Conservation (phyloP, 2,113 vertebrate species). For the Ailurus styani region DNA sequence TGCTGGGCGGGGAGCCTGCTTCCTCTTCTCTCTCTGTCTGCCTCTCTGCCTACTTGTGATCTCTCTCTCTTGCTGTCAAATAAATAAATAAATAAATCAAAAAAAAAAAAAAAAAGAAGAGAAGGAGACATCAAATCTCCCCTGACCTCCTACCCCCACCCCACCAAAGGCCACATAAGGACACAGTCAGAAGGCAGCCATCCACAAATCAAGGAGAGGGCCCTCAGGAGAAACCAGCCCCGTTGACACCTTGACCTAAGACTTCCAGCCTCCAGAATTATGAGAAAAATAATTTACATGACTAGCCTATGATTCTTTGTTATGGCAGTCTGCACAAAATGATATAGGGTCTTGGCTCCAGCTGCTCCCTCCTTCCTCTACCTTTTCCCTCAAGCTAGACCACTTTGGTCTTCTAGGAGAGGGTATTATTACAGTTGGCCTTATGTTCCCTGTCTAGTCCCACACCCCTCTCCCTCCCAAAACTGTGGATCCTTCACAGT, state of each 20-base stretch:
- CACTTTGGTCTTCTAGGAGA: background rate
- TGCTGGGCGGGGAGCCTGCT: no score
- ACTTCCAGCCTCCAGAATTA: background rate
- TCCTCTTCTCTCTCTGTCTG: no score
- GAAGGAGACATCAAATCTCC: background rate
- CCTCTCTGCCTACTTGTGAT: no score
- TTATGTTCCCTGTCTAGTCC: background rate
- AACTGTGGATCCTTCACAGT: background rate
- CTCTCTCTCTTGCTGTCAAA: no score
- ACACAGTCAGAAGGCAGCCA: background rate
- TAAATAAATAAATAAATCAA: no score
- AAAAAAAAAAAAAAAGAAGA: no score
- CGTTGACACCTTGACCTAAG: background rate
- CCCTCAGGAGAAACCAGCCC: background rate
- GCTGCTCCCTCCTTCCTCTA: background rate
- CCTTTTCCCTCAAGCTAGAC: background rate
- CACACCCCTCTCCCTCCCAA: fast-evolving
- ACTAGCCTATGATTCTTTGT: background rate
- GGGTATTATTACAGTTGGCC: fast-evolving
- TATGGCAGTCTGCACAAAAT: background rate
- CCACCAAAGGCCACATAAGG: background rate
- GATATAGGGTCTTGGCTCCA: background rate
- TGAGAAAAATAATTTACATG: background rate
- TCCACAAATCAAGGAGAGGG: background rate
- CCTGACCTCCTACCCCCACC: no score